Base-by-base conservation (phyloP, 2,113 vertebrate genomes). In the Oncorhynchus masou region DNA sequence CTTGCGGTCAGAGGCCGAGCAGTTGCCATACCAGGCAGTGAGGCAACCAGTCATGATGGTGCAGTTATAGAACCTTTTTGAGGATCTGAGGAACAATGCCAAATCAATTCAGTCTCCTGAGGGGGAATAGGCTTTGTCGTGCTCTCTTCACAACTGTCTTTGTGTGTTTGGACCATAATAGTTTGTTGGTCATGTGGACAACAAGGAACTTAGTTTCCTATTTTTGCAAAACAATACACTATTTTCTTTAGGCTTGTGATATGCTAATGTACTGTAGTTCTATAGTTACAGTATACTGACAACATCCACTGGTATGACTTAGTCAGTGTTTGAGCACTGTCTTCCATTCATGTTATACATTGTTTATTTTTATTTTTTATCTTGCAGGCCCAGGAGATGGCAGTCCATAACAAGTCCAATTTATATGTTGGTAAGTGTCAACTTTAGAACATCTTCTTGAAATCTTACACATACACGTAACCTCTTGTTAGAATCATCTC, bases 301-400 rank as follows among this genome's bases (percentile, higher is more conserved):
- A 8, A 60, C 19, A n/a, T 60, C 5, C 59, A 60, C 16, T 60
- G 11, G 59, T 22, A 39, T 39, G 34, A 39, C 34, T 39, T 39
- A 20, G 48, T 16, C 22, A 60, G 15, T 45, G 12, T 34, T 65
- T 66, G 25, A 22, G 9, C 24, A 2, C 59, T 62, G 64, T 25
- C 22, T 27, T 25, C 54, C n/a, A 27, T 27, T 60, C 2, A 22
- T 45, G 9, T 60, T 22, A 12, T 48, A 11, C 15, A 13, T 25
- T 6, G 20, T 60, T 11, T 7, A 57, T 16, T 83, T 98, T 97
- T 92, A 98, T 78, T 92, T 97, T 92, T 99, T 78, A 92, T 99
- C 15, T 88, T 97, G 74, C 97, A 99, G 92, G 98, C 98, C n/a
- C 97, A 99, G 79, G 97, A 99, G 15, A 94, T 97, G 94, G 97